phyloP scores from a whole-genome alignment of 2,797 vertebrate species.

The Microtus agrestis region DNA sequence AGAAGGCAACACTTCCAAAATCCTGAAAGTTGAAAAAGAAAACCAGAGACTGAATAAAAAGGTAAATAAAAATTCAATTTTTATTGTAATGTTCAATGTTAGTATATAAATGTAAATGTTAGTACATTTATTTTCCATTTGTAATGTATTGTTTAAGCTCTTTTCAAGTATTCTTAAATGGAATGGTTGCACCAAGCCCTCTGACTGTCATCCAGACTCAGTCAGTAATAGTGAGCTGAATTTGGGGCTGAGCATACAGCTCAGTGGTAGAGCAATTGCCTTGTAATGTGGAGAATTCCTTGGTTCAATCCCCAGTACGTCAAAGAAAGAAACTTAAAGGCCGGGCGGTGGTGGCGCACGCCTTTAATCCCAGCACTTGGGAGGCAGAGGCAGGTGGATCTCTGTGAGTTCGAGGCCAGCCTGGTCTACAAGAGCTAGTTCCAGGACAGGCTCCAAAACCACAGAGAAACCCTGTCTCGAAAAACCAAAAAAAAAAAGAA shows the following conservation, averaged over 20 bases:
- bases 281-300: neutral
- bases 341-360: too few species aligned
- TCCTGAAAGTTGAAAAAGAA: slow-evolving; percentile 93
- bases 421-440: too few species aligned
- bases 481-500: too few species aligned
- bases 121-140: slow-evolving; percentile 1
- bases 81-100: slow-evolving; percentile 37
- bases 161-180: slow-evolving; percentile 17
- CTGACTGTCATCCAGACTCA: slow-evolving; percentile 6
- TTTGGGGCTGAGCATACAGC: neutral
- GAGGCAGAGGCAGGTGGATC: too few species aligned
- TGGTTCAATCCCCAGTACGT: neutral
- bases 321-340: neutral
- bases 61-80: slow-evolving; percentile 85
- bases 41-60: slow-evolving; percentile 94
- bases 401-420: too few species aligned
- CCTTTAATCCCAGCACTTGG: too few species aligned
- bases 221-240: neutral
- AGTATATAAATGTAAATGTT: neutral
- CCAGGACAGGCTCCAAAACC: too few species aligned
- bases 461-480: too few species aligned
- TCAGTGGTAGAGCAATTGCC: neutral
- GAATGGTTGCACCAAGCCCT: neutral
- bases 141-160: slow-evolving; percentile 44
- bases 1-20: slow-evolving; percentile 89